These are phyloP conservation scores for Eucera pruinosa DNA, from an alignment of 2,888 invertebrate species.

Conservation along the genomic window DNA sequence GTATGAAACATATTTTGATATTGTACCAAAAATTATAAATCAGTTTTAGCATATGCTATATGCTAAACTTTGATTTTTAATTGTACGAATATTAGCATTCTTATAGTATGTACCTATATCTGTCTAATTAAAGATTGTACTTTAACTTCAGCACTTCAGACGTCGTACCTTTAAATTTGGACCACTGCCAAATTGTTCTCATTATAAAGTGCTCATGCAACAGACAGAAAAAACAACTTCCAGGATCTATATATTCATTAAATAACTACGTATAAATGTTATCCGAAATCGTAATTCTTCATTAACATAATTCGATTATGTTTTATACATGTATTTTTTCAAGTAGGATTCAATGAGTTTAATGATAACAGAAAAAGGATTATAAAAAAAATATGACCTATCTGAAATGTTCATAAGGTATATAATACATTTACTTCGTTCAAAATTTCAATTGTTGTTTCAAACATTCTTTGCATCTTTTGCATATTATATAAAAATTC, in stretches of 20 bases:
- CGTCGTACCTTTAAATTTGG: conserved; percentile 52
- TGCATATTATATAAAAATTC: not conserved
- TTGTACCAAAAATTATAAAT: not conserved
- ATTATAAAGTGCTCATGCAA: conserved; percentile 57
- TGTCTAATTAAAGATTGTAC: conserved; percentile 31
- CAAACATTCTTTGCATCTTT: not conserved
- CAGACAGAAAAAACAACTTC: conserved; percentile 26
- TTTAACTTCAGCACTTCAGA: conserved; percentile 28
- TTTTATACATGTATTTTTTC: not conserved
- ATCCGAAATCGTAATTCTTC: not conserved
- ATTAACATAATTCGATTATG: not conserved
- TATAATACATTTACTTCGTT: not conserved
- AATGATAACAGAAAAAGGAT: not conserved
- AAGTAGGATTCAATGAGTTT: not conserved
- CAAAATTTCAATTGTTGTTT: not conserved
- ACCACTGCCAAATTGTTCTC: conserved; percentile 64
- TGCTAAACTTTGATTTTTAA: not conserved
- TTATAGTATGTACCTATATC: not conserved
- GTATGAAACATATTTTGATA: not conserved
- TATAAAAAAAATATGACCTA: not conserved
- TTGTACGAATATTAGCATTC: not conserved
- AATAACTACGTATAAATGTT: conserved; percentile 11
- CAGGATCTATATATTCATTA: conserved; percentile 32
- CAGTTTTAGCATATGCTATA: not conserved
- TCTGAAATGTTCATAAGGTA: not conserved